These are phyloP conservation scores for Myanophis thanlyinensis DNA, from an alignment of 2,113 vertebrate genomes.

Conservation along the genomic window DNA sequence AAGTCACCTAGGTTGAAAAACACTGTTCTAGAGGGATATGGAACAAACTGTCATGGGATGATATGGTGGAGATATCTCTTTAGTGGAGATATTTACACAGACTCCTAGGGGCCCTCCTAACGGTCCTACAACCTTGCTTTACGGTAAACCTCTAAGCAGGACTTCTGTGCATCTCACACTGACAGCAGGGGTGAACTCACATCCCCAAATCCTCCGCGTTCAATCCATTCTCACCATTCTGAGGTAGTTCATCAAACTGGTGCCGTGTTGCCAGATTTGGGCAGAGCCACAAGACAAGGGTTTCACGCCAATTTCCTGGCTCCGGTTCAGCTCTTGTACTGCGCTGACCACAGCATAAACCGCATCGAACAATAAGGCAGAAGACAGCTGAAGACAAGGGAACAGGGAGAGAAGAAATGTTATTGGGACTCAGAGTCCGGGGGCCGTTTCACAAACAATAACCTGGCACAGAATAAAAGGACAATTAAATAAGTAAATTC, in stretches of 20 bases:
- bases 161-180: not conserved
- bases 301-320: constrained; percentile 95
- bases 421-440: not conserved
- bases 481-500: not conserved
- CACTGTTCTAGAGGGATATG: not conserved
- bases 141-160: not conserved
- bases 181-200: not conserved
- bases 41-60: not conserved
- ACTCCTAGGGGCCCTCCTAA: not conserved
- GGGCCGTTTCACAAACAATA: not conserved
- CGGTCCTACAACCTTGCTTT: not conserved
- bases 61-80: not conserved
- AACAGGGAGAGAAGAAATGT: accelerated
- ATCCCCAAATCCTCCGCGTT: not conserved
- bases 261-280: constrained; percentile 98
- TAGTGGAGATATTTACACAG: not conserved
- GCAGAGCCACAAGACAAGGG: constrained; percentile 95
- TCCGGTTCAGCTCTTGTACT: constrained; percentile 94
- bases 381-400: constrained; percentile 80
- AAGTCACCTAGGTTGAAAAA: no score
- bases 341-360: constrained; percentile 91
- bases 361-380: constrained; percentile 90
- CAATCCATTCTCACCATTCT: constrained; percentile 87
- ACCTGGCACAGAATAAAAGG: not conserved
- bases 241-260: constrained; percentile 99